Base-by-base conservation (phyloP, 1,140 invertebrate species). In the Drosophila nikananu region DNA sequence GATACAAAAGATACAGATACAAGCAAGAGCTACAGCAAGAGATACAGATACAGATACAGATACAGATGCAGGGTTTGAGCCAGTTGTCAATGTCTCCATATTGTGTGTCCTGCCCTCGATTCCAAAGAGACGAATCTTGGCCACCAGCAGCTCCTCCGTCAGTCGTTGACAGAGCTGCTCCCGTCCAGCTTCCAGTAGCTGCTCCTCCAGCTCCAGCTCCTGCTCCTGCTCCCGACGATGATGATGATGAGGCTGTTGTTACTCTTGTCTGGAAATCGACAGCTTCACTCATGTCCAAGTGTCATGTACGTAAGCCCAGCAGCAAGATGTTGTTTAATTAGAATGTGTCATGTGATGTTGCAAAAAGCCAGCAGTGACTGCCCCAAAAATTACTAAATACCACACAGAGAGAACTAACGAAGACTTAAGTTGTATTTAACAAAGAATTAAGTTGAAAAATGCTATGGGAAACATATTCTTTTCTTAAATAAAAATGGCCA, bases 261-360 rank as follows among this genome's bases (percentile, higher is more conserved):
- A 23, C 35, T 39, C 15, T 57, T 39, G 21, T 21, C 17, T 23
- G 35, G 2, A 37, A 57, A 57, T 57, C 54, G 54, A 39, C 54
- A 57, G 54, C 32, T 17, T 25, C 54, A 57, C 54, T 15, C 51
- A 57, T 57, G 54, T 57, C 54, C 54, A 39, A 57, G 54, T 57
- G 54, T 21, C 21, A 39, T 57, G 35, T 25, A 12, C 39, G 21
- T 39, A 25, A 57, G 54, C 32, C 52, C 9, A 39, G 35, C 37
- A 25, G 35, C 54, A 39, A 57, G 54, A 57, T 23, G 23, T 57
- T 57, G 35, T 57, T 39, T 57, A 57, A 57, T 57, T 57, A 57
- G 35, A 57, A 57, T 39, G 54, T 57, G 54, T 57, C 54, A 57
- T 57, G 54, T n/a, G 21, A 55, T 39, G 32, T 55, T 17, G 54